phyloP scores from a whole-genome alignment of 1,140 invertebrate species.

The Drosophila arizonae region DNA sequence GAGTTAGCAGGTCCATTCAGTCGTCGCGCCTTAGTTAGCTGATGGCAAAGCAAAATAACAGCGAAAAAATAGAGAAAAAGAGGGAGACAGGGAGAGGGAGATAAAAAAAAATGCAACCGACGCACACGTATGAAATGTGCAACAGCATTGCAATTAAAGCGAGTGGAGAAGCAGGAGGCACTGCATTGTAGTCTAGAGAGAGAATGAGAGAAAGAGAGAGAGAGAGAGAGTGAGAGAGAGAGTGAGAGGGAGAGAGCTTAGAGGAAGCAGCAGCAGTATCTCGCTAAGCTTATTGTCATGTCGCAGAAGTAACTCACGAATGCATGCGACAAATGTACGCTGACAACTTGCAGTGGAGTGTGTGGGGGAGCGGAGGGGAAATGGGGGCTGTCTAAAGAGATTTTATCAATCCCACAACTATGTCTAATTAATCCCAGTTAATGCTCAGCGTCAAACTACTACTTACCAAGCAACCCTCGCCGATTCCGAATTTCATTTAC shows the following conservation, averaged over 20 bases:
- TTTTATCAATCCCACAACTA: constrained; percentile 19
- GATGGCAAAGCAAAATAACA: constrained; percentile 32
- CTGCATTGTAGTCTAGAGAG: background rate
- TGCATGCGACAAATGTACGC: constrained; percentile 16
- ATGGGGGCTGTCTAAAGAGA: background rate
- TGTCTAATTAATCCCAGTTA: constrained; percentile 6
- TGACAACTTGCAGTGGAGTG: constrained; percentile 4
- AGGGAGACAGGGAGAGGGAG: no score
- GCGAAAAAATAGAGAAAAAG: constrained; percentile 22
- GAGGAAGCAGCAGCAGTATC: constrained; percentile 5
- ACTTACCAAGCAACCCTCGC: background rate
- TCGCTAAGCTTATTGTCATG: constrained; percentile 43
- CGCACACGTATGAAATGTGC: constrained; percentile 36
- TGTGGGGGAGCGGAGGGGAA: background rate
- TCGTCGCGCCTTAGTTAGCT: constrained; percentile 62
- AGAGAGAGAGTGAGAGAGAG: background rate
- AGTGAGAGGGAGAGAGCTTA: background rate
- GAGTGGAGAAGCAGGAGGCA: background rate
- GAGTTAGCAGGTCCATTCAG: constrained; percentile 53
- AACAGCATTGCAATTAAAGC: constrained; percentile 46
- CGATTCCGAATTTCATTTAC: background rate
- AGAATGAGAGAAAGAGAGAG: background rate
- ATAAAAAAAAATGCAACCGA: background rate
- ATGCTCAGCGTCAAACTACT: background rate
- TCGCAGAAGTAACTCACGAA: constrained; percentile 15